Evolutionary conservation across 2,888 invertebrate species (phyloP).

Genomic region (Smittia aterrima): DNA sequence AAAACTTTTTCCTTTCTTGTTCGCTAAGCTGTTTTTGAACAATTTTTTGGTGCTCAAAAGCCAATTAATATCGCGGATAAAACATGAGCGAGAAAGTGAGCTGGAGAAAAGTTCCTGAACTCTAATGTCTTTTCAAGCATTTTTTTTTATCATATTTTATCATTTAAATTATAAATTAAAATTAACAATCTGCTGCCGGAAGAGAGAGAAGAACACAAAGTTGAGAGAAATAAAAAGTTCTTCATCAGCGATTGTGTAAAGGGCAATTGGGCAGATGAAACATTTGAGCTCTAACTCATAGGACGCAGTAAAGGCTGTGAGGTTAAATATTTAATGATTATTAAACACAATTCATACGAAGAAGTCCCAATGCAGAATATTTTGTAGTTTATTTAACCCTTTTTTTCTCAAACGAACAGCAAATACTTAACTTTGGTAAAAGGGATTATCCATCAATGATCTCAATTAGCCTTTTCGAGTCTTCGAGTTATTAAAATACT

Average conservation of each 20-base stretch:
- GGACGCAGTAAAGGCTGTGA: not conserved
- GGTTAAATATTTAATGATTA: slow-evolving; percentile 39
- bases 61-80: slow-evolving; percentile 25
- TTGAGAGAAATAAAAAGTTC: not conserved
- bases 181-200: slow-evolving; percentile 35
- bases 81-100: not conserved
- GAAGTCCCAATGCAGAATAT: slow-evolving; percentile 19
- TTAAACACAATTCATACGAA: slow-evolving; percentile 33
- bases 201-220: not conserved
- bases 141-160: slow-evolving; percentile 34
- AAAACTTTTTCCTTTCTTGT: not conserved
- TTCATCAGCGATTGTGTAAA: slow-evolving; percentile 21
- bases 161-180: slow-evolving; percentile 34
- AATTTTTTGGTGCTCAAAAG: slow-evolving; percentile 18
- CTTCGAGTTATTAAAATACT: too few species aligned
- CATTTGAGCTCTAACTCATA: not conserved
- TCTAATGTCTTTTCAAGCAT: slow-evolving; percentile 39
- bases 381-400: slow-evolving; percentile 24
- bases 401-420: slow-evolving; percentile 18
- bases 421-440: slow-evolving; percentile 1
- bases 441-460: too few species aligned
- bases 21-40: slow-evolving; percentile 22
- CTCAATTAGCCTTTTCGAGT: too few species aligned
- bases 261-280: slow-evolving; percentile 1
- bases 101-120: slow-evolving; percentile 23